Conservation (phyloP, 2,113 vertebrate species). For the Pandion haliaetus region DNA sequence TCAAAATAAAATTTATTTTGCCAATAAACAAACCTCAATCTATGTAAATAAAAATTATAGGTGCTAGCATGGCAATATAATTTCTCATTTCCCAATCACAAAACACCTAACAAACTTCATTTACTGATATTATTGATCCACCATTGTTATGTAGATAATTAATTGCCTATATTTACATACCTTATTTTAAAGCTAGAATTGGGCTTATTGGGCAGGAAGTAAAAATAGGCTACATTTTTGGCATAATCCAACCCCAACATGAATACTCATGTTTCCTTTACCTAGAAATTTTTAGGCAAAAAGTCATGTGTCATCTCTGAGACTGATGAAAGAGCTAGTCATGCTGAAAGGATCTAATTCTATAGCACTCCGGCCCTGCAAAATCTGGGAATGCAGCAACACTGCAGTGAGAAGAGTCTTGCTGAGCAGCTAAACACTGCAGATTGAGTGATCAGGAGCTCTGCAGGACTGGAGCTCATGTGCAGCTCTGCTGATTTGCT, state of each 20-base stretch:
- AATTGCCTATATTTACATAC: not conserved
- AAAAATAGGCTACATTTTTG: not conserved
- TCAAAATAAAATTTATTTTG: not conserved
- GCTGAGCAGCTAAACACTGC: not conserved
- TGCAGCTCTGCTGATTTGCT: not conserved
- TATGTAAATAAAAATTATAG: not conserved
- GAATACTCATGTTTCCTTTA: not conserved
- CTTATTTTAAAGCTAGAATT: not conserved
- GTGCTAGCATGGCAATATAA: not conserved
- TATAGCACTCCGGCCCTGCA: not conserved
- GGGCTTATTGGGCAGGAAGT: not conserved
- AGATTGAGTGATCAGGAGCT: not conserved
- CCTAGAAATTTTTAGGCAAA: not conserved
- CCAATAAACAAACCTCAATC: not conserved
- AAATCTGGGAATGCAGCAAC: not conserved
- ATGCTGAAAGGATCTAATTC: not conserved
- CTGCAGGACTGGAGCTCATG: not conserved
- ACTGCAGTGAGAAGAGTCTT: not conserved
- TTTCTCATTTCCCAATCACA: not conserved
- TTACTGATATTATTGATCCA: not conserved
- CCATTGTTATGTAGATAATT: not conserved
- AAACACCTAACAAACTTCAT: not conserved
- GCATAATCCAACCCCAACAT: not conserved
- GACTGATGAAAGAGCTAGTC: not conserved
- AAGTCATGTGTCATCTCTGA: not conserved